Evolutionary conservation across 1,140 invertebrate species (phyloP).

Genomic region (Matsumurasca onukii): DNA sequence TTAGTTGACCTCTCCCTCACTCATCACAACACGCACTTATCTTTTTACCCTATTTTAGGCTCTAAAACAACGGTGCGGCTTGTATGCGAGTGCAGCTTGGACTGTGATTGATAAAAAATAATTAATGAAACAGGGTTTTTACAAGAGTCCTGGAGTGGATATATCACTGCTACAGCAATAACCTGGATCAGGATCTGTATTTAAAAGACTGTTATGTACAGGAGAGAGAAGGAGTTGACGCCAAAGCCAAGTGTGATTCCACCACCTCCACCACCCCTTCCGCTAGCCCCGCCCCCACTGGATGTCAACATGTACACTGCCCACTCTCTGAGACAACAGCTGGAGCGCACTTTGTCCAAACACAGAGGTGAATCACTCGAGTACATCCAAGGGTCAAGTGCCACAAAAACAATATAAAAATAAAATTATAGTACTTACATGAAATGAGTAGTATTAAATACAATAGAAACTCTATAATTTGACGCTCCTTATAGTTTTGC

Average conservation of each 20-base stretch:
- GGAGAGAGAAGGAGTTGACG: conserved; percentile 29
- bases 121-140: no score
- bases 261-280: conserved; percentile 28
- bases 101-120: no score
- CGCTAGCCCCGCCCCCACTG: background rate
- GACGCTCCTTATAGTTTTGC: background rate
- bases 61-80: no score
- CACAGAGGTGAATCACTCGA: conserved; percentile 8
- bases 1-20: no score
- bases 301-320: conserved; percentile 5
- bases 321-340: conserved; percentile 23
- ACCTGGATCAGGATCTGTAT: no score
- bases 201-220: background rate
- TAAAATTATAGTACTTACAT: background rate
- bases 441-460: background rate
- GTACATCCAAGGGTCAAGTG: background rate
- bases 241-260: conserved; percentile 25
- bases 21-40: no score
- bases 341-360: conserved; percentile 24
- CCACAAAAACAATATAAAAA: background rate
- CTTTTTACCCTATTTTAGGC: no score
- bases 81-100: no score
- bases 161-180: no score
- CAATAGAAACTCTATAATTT: background rate
- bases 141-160: no score